Conservation (phyloP, 2,888 invertebrate species). For the Agrotis segetum region DNA sequence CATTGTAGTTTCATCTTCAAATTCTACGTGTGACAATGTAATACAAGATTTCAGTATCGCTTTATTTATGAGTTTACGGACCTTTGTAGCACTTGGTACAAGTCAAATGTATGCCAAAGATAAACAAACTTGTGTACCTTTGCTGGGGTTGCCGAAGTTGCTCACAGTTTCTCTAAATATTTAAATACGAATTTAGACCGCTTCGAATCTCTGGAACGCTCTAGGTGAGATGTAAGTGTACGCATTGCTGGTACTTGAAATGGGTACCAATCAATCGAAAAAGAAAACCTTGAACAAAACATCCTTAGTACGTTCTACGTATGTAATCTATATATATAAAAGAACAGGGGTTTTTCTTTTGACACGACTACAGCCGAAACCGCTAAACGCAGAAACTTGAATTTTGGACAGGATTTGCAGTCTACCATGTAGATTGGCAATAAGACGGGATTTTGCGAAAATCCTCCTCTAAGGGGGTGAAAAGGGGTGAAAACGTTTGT, state of each 20-base stretch:
- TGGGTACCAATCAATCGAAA: background rate
- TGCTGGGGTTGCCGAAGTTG: slow-evolving; percentile 56
- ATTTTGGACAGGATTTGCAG: too few species aligned
- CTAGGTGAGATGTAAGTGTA: slow-evolving; percentile 13
- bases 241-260: slow-evolving; percentile 11
- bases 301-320: background rate
- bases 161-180: slow-evolving; percentile 61
- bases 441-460: too few species aligned
- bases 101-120: slow-evolving; percentile 63
- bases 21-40: slow-evolving; percentile 53
- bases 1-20: slow-evolving; percentile 53
- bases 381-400: too few species aligned
- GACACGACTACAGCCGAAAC: too few species aligned
- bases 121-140: slow-evolving; percentile 64
- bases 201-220: slow-evolving; percentile 34
- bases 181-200: slow-evolving; percentile 58
- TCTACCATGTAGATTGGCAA: too few species aligned
- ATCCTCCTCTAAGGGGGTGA: too few species aligned
- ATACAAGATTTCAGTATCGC: slow-evolving; percentile 44
- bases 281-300: background rate
- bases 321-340: too few species aligned
- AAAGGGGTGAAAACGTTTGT: too few species aligned
- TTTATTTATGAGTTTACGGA: slow-evolving; percentile 56
- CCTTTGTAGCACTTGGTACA: slow-evolving; percentile 52
- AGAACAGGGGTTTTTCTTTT: too few species aligned